These are phyloP conservation scores for Notodonta dromedarius DNA, from an alignment of 2,888 invertebrate species.

Conservation along the genomic window DNA sequence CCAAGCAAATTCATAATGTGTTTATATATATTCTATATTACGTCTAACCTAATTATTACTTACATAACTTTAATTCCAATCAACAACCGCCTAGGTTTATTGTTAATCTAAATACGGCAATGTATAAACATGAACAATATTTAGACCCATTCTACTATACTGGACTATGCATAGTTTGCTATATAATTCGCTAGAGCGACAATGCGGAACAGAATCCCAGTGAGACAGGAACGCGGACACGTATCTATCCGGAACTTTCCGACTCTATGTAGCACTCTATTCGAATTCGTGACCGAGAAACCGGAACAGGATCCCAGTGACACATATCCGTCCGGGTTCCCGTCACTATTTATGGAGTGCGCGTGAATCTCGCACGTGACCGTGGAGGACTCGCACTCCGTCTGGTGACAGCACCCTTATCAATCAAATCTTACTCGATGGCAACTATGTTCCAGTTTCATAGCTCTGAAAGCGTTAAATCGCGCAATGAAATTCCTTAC, in stretches of 20 bases:
- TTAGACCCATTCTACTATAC: too few species aligned
- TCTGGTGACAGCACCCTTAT: slow-evolving; percentile 54
- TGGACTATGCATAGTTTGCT: too few species aligned
- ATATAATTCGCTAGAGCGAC: too few species aligned
- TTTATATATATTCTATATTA: too few species aligned
- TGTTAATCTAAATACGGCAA: too few species aligned
- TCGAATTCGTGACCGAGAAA: slow-evolving; percentile 40
- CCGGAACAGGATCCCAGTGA: neutral
- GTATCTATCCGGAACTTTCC: neutral
- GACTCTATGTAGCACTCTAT: too few species aligned
- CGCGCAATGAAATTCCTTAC: slow-evolving; percentile 26
- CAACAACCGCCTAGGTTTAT: too few species aligned
- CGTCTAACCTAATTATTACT: too few species aligned
- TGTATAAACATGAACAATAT: too few species aligned
- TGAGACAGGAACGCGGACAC: neutral
- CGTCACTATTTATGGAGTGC: slow-evolving; percentile 17
- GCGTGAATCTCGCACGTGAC: slow-evolving; percentile 41
- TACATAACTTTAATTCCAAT: too few species aligned
- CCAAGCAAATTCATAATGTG: too few species aligned
- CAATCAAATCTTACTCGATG: slow-evolving; percentile 53
- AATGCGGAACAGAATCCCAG: too few species aligned
- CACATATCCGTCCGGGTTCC: slow-evolving; percentile 6
- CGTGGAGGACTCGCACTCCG: slow-evolving; percentile 23
- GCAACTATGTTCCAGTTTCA: slow-evolving; percentile 59
- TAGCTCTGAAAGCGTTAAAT: slow-evolving; percentile 43